Percentiles rank a stretch among this genome's conserved stretches.
phyloP scores from a whole-genome alignment of 2,888 invertebrate species.

The Pyralis farinalis region DNA sequence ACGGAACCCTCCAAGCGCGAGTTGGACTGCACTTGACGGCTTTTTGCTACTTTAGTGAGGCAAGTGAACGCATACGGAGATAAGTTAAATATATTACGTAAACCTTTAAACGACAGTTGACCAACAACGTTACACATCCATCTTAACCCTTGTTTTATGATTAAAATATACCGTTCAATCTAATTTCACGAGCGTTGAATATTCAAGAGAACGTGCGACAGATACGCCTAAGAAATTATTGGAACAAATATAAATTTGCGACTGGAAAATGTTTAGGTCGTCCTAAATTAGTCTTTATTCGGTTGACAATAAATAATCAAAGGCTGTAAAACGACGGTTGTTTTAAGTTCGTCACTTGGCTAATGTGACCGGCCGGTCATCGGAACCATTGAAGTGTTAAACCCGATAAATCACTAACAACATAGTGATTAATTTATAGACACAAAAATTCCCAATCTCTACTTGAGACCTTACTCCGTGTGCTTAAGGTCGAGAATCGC shows the following conservation, averaged over 20 bases:
- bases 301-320: not conserved
- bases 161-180: conserved; percentile 9
- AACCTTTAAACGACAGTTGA: no score
- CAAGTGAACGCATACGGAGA: no score
- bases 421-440: conserved; percentile 51
- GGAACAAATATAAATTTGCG: not conserved
- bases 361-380: conserved; percentile 35
- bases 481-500: conserved; percentile 27
- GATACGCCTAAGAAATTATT: conserved; percentile 12
- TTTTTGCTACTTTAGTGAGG: no score
- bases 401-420: conserved; percentile 53
- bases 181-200: conserved; percentile 14
- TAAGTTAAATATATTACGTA: no score
- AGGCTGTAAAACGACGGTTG: not conserved
- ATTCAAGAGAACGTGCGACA: conserved; percentile 15
- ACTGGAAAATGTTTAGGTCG: not conserved
- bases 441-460: conserved; percentile 16
- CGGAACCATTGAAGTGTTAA: conserved; percentile 53
- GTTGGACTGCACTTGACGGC: no score
- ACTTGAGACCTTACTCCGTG: conserved; percentile 15
- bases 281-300: conserved; percentile 1
- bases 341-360: conserved; percentile 3
- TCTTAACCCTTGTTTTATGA: conserved; percentile 3
- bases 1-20: no score
- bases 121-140: not conserved